Base-by-base conservation (phyloP, 2,888 invertebrate species). In the Synanthedon formicaeformis region DNA sequence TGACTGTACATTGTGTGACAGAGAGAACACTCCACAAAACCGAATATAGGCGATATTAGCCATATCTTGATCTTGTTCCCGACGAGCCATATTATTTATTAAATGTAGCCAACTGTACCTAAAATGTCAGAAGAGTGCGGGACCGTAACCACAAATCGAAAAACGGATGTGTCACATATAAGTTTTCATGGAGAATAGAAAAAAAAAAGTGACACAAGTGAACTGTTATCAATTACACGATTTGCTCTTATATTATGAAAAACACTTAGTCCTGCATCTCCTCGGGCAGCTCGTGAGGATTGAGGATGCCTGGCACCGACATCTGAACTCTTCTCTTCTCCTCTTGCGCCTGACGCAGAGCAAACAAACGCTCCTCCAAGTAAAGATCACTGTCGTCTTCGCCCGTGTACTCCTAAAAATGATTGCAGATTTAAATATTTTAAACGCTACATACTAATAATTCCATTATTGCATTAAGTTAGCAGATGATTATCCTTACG, bases 351-450 rank as follows among this genome's bases (percentile, higher is more conserved):
- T 91, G 89, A 62, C 93, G 92, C 60, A 99, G 91, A 55, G 96
- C 93, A 60, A 91, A 91, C 82, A 98, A 95, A 66, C 99, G 92
- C 81, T 99, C 99, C 76, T 99, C 99, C 72, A 99, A 88, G 88
- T 95, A 99, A 73, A 99, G 89, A 87, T 99, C 99, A 57, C 96
- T 94, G 83, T 99, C 97, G 77, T 99, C 99, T 80, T 98, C 98
- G 50, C 99, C 99, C 34, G 98, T 97, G 80, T 96, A 98, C 89
- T 99, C 99, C 98, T 99, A 79, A 4, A 87, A 72, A 52, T 40
- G 10, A 34, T 34, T 34, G 2, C 34, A 23, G 2, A n/a, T n/a
- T n/a, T n/a, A n/a, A n/a, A 34, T 10, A 34, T 27, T 27, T 27
- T 27, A 27, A 27, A 23, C 18, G 18, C 2, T 18, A 18, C 18